Evolutionary conservation across 2,113 vertebrate species (phyloP).

Genomic region (Helogale parvula): DNA sequence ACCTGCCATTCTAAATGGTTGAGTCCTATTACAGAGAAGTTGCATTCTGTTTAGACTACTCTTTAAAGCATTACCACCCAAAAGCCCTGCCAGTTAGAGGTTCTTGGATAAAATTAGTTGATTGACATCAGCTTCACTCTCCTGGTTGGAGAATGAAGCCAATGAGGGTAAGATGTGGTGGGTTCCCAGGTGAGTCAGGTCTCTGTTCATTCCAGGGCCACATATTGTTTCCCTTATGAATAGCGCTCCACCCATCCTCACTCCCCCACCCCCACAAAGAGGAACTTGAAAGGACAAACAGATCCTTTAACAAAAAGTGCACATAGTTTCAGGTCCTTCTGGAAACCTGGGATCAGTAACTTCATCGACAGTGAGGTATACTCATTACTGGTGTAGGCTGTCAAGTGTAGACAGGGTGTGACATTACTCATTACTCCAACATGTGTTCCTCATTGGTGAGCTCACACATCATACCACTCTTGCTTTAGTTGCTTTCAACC

Average conservation of each 20-base stretch:
- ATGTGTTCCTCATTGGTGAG: neutral
- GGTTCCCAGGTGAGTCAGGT: neutral
- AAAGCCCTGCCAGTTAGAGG: neutral
- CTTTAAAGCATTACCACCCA: neutral
- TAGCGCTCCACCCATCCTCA: neutral
- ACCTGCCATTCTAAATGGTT: neutral
- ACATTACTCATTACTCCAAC: neutral
- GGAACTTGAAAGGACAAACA: neutral
- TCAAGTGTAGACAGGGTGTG: neutral
- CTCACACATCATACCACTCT: neutral
- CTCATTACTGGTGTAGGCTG: neutral
- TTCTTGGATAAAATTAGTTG: neutral
- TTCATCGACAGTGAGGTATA: neutral
- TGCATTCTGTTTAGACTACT: neutral
- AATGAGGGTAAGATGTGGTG: neutral
- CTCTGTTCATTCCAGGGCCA: neutral
- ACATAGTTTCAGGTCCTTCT: neutral
- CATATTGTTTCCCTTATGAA: neutral
- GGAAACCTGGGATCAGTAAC: neutral
- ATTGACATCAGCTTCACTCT: neutral
- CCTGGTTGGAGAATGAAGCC: neutral
- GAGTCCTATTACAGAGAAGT: neutral
- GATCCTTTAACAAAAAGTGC: neutral
- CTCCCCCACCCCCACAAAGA: too few relatives aligned
- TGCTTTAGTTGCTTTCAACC: neutral